Conservation (phyloP, 2,888 invertebrate species). For the Cerceris ruficornis region DNA sequence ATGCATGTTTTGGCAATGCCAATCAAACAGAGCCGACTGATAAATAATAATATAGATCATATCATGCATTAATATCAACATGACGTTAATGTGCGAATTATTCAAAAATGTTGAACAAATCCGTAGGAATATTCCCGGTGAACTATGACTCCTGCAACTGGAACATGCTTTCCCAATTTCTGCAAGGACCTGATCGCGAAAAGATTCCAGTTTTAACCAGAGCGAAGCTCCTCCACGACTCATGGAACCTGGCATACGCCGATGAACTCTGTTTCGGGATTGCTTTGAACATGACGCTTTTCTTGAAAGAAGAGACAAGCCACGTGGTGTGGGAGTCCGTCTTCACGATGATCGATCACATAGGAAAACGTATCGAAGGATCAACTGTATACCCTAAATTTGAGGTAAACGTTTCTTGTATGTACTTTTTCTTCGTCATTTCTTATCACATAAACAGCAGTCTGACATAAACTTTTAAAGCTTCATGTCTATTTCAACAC, state of each 20-base stretch:
- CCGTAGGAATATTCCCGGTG: constrained; percentile 89
- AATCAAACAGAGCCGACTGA: neutral
- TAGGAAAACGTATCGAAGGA: constrained; percentile 88
- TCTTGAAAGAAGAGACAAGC: constrained; percentile 88
- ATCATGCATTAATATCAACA: neutral
- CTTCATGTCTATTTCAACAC: no score
- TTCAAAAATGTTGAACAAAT: neutral
- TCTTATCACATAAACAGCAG: no score
- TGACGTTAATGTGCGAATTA: neutral
- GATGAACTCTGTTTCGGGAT: constrained; percentile 89
- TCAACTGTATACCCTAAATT: constrained; percentile 87
- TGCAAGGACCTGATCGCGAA: constrained; percentile 80
- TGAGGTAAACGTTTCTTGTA: constrained; percentile 83
- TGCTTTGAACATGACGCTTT: constrained; percentile 91
- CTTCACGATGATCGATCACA: constrained; percentile 92
- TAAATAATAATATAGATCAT: no score
- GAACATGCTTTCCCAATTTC: constrained; percentile 87
- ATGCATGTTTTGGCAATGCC: neutral
- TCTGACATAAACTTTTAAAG: no score
- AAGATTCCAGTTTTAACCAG: constrained; percentile 88
- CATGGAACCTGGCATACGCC: constrained; percentile 90
- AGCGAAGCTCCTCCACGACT: constrained; percentile 89
- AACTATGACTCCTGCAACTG: constrained; percentile 91
- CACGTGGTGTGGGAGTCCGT: constrained; percentile 92
- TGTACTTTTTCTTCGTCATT: no score